A percentile compares a stretch with the other conserved stretches of the same genome.
Conservation (phyloP, 2,113 vertebrate genomes). For the Tupaia chinensis region DNA sequence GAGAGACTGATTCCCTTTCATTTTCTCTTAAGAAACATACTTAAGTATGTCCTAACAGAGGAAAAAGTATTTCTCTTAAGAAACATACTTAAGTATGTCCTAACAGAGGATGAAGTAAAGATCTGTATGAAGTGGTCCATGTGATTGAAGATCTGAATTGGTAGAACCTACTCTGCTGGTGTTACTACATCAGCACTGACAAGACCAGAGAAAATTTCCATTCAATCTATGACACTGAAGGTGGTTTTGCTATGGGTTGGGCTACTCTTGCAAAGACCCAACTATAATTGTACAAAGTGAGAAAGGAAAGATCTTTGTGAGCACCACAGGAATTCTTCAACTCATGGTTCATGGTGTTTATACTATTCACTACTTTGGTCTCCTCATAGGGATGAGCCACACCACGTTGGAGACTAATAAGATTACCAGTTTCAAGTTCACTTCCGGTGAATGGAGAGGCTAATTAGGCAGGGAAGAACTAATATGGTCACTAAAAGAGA, state of each 20-base stretch:
- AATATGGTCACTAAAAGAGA: conserved; percentile 93
- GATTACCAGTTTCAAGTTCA: conserved; percentile 95
- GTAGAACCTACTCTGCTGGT: conserved; percentile 92
- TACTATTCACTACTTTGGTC: conserved; percentile 93
- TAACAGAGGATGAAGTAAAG: conserved; percentile 95
- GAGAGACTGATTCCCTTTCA: conserved; percentile 94
- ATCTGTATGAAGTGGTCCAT: conserved; percentile 96
- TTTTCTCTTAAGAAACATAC: conserved; percentile 95
- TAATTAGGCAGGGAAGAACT: conserved; percentile 92
- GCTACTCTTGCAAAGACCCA: conserved; percentile 92
- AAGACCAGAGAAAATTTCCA: conserved; percentile 94
- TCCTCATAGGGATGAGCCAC: conserved; percentile 94
- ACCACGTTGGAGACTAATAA: conserved; percentile 92
- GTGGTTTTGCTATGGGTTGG: conserved; percentile 92
- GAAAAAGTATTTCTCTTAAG: no score
- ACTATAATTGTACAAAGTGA: conserved; percentile 96
- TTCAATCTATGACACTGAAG: conserved; percentile 92
- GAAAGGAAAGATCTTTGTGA: conserved; percentile 93
- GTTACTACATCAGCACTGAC: conserved; percentile 95
- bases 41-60: conserved; percentile 93
- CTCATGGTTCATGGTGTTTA: conserved; percentile 92
- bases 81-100: conserved; percentile 93
- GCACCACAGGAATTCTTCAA: conserved; percentile 93
- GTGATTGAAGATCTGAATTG: conserved; percentile 94
- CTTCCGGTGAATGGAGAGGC: conserved; percentile 93